Conservation (phyloP, 2,888 invertebrate species). For the Synergus gifuensis region DNA sequence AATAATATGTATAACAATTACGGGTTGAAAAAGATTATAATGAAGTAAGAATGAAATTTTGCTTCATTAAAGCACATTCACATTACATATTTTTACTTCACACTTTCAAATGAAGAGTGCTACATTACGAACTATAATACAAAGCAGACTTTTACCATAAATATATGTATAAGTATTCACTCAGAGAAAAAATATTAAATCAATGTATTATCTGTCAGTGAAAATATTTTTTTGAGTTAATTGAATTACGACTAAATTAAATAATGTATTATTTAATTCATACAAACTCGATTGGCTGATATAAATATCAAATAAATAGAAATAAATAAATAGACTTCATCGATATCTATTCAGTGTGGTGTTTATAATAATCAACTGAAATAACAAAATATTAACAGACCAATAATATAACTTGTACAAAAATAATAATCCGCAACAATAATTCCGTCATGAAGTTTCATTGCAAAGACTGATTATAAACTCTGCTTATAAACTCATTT, state of each 20-base stretch:
- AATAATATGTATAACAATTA: neutral
- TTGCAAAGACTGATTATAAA: constrained; percentile 29
- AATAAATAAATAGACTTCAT: too few species aligned
- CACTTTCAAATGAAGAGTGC: neutral
- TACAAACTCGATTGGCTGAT: neutral
- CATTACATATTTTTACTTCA: neutral
- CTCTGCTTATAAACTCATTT: neutral
- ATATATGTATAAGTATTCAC: too few species aligned
- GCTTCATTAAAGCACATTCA: neutral
- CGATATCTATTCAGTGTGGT: neutral
- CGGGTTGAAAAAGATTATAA: neutral
- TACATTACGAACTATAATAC: neutral
- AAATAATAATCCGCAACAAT: constrained; percentile 7
- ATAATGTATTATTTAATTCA: neutral
- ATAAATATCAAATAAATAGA: too few species aligned
- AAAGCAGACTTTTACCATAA: neutral
- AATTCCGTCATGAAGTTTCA: neutral
- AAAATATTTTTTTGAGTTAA: neutral
- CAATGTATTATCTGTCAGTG: neutral
- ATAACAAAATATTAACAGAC: neutral
- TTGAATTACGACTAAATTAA: neutral
- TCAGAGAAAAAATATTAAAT: neutral
- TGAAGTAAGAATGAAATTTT: neutral
- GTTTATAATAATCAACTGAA: neutral
- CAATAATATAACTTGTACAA: constrained; percentile 3